Evolutionary conservation across 64 coral and sea anemone genomes (phyloP).

Genomic region (Stylophora pistillata): DNA sequence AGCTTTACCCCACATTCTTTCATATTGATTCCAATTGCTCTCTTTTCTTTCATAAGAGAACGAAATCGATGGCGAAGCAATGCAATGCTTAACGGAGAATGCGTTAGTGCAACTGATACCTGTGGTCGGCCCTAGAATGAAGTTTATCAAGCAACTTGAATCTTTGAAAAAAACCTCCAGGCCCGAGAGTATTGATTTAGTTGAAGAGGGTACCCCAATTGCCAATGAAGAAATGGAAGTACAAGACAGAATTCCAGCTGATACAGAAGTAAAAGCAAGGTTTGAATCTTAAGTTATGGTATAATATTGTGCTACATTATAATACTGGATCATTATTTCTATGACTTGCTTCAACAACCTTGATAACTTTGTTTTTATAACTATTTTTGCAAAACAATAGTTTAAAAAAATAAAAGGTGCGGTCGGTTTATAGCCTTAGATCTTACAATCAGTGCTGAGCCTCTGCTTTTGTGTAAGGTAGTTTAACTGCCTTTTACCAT

Average conservation of each 20-base stretch:
- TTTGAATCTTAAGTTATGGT: slow-evolving; percentile 10
- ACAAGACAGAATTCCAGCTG: slow-evolving; percentile 15
- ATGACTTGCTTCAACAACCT: too few species aligned
- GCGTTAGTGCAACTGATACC: slow-evolving; percentile 39
- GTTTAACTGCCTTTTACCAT: slow-evolving; percentile 38
- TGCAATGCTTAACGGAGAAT: slow-evolving; percentile 29
- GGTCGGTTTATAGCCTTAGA: too few species aligned
- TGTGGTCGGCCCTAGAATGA: slow-evolving; percentile 56
- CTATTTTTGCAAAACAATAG: too few species aligned
- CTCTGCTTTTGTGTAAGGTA: slow-evolving; percentile 41
- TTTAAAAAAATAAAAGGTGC: too few species aligned
- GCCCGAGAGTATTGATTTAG: slow-evolving; percentile 1
- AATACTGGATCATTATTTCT: too few species aligned
- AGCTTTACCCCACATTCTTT: neutral
- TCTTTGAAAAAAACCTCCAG: slow-evolving; percentile 4
- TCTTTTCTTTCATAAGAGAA: slow-evolving; percentile 27
- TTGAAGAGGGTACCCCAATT: slow-evolving; percentile 12
- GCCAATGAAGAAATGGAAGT: slow-evolving; percentile 16
- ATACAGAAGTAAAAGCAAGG: slow-evolving; percentile 13
- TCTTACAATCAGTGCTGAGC: neutral
- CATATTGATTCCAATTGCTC: neutral
- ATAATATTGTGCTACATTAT: neutral
- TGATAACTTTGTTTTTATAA: too few species aligned
- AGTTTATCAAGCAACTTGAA: slow-evolving; percentile 47
- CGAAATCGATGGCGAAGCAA: slow-evolving; percentile 41